These are phyloP conservation scores for Microtus richardsoni DNA, from an alignment of 2,113 vertebrate species.

Conservation along the genomic window DNA sequence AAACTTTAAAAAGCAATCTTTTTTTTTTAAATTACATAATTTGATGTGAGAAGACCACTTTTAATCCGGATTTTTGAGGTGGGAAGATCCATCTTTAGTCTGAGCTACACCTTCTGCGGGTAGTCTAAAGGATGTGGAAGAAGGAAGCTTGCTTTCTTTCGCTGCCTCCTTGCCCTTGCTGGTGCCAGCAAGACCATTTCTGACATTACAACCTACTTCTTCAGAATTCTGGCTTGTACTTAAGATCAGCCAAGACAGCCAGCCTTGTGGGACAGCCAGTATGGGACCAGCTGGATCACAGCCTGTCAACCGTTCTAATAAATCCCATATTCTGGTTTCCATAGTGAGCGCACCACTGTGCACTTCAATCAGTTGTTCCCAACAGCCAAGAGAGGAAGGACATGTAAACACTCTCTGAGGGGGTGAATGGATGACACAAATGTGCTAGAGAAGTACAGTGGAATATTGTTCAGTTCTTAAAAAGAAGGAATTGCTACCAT, in stretches of 20 bases:
- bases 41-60: neutral
- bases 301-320: neutral
- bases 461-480: neutral
- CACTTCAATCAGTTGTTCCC: neutral
- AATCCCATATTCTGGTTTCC: neutral
- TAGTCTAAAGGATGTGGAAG: neutral
- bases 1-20: neutral
- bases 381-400: neutral
- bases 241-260: neutral
- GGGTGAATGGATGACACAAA: neutral
- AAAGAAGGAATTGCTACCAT: neutral
- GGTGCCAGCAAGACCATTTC: neutral
- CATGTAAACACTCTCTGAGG: neutral
- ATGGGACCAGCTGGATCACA: neutral
- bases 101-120: neutral
- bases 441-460: neutral
- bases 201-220: too few species aligned
- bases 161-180: neutral
- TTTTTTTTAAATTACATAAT: neutral
- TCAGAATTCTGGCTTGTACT: neutral
- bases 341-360: neutral
- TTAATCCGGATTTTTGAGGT: neutral
- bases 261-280: neutral
- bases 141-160: neutral
- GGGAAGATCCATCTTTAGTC: neutral